Evolutionary conservation across 2,113 vertebrate species (phyloP).

Genomic region (Thamnophis sirtalis): DNA sequence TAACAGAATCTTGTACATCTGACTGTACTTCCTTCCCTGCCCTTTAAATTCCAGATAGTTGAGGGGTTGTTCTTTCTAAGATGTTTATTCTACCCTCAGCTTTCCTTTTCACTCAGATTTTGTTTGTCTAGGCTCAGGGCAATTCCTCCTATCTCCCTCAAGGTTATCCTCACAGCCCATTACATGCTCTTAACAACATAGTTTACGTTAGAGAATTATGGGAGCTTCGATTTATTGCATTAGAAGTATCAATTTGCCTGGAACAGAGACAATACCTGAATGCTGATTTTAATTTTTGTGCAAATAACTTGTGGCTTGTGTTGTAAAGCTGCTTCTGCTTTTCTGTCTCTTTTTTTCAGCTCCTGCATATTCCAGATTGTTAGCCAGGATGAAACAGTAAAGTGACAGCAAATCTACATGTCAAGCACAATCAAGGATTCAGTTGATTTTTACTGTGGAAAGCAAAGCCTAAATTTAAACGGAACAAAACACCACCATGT

Average conservation of each 20-base stretch:
- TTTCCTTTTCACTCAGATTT: neutral
- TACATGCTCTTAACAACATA: neutral
- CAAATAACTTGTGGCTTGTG: neutral
- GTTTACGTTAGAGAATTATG: neutral
- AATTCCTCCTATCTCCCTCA: neutral
- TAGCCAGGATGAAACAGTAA: slow-evolving; percentile 69
- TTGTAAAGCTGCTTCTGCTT: neutral
- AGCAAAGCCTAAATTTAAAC: slow-evolving; percentile 53
- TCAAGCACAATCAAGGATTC: slow-evolving; percentile 3
- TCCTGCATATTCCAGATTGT: slow-evolving; percentile 66
- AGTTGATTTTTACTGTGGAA: slow-evolving; percentile 34
- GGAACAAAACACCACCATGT: slow-evolving; percentile 52
- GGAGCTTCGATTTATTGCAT: neutral
- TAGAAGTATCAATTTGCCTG: neutral
- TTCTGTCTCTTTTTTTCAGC: slow-evolving; percentile 46
- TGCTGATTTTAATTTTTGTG: slow-evolving; percentile 18
- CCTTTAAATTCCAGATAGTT: neutral
- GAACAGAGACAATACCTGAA: neutral
- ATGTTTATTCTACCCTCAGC: neutral
- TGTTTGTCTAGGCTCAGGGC: neutral
- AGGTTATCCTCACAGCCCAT: neutral
- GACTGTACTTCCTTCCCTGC: neutral
- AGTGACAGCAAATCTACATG: neutral
- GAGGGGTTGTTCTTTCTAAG: neutral
- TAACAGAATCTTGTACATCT: neutral